Evolutionary conservation across 2,888 invertebrate species (phyloP), one percentile per base, ranked within the genome.

Genomic region (Gymnosoma rotundatum): DNA sequence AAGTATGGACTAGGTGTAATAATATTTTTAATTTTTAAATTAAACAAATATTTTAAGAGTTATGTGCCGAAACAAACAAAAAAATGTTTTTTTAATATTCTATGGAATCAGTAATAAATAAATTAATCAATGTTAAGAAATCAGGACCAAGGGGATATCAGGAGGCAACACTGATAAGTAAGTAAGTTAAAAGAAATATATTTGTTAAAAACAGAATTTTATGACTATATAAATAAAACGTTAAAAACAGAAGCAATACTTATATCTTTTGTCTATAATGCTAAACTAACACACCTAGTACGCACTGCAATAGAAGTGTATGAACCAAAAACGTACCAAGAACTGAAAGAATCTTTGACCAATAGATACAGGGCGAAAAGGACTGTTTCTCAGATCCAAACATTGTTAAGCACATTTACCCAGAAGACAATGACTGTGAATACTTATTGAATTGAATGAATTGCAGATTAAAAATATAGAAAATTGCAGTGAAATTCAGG

Each of bases 361-460:
- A 38, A 38, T 21, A 56, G 20, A 20, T 56, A 56, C 8, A 56
- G 18, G 56, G 4, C 20, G 20, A 56, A 20, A 9, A 56, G 18
- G 25, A 56, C 56, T 14, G 21, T 56, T 14, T 20, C 56, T 18
- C 56, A 56, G 18, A 21, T 56, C 16, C 56, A 56, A 20, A 20
- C 56, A 14, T 21, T 18, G 8, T 25, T 56, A 56, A 56, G 20
- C 61, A 18, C 38, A 63, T 38, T 38, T 38, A 38, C 38, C 38
- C 38, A 38, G 38, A 38, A 38, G 38, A 38, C 38, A 38, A 38
- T 38, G 38, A 38, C 38, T 38, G 38, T 38, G 38, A 38, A 38
- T 38, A 38, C 8, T 38, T 38, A 42, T 42, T 38, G 42, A 63
- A 42, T 20, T 63, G 18, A 63, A 45, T 63, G 61, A 63, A 63